Conservation (phyloP, 2,888 invertebrate species). For the Piscicola geometra region DNA sequence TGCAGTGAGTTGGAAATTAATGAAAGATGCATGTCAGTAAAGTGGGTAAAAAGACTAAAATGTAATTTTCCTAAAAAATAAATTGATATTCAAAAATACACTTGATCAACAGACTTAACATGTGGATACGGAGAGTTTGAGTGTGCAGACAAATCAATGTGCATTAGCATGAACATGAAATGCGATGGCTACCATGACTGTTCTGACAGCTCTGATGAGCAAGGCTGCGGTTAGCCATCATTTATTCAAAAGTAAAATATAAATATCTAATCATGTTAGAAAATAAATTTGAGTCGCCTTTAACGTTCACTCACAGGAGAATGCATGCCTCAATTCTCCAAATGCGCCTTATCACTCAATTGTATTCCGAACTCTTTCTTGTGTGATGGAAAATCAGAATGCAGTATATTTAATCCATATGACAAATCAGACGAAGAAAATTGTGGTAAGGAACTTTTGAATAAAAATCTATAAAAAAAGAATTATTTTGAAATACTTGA, state of each 20-base stretch:
- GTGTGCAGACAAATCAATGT: neutral
- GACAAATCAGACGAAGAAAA: slow-evolving; percentile 27
- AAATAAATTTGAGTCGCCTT: neutral
- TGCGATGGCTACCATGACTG: slow-evolving; percentile 20
- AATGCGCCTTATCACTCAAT: neutral
- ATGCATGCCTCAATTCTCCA: neutral
- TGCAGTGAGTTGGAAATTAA: slow-evolving; percentile 11
- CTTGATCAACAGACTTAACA: neutral
- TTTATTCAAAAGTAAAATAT: neutral
- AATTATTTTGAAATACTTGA: too few species aligned
- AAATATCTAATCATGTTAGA: neutral
- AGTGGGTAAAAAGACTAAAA: too few species aligned
- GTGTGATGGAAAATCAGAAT: slow-evolving; percentile 31
- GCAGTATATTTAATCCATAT: neutral
- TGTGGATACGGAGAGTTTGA: neutral
- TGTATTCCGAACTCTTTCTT: slow-evolving; percentile 9
- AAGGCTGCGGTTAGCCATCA: neutral
- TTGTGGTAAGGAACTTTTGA: slow-evolving; percentile 2
- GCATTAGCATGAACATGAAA: neutral
- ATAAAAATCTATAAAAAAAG: too few species aligned
- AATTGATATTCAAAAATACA: too few species aligned
- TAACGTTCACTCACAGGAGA: neutral
- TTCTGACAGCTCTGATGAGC: neutral
- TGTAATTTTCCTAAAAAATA: too few species aligned
- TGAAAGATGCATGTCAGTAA: too few species aligned